These are phyloP conservation scores for Anodontia alba DNA, from an alignment of 2,888 invertebrate species.

Conservation along the genomic window DNA sequence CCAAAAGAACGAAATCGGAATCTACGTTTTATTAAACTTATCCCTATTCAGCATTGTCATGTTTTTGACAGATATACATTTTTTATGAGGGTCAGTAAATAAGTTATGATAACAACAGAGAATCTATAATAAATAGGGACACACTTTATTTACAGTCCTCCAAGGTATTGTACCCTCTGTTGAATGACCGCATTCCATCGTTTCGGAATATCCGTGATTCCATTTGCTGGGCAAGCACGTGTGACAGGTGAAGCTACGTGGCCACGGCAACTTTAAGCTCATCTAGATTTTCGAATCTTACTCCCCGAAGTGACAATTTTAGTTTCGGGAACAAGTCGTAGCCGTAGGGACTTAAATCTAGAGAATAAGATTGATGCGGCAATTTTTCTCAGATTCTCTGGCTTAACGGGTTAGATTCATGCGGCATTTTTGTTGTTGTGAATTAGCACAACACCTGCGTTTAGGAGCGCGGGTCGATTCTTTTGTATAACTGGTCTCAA, in stretches of 20 bases:
- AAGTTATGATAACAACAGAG: constrained; percentile 1
- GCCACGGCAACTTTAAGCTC: too few species aligned
- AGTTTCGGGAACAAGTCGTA: too few species aligned
- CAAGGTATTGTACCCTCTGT: not conserved
- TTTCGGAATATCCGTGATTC: not conserved
- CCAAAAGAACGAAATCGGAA: too few species aligned
- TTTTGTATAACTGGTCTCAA: not conserved
- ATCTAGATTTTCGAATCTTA: too few species aligned
- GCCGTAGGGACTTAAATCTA: not conserved
- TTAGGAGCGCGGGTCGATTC: not conserved
- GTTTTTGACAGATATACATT: too few species aligned
- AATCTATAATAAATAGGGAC: not conserved
- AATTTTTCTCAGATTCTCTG: not conserved
- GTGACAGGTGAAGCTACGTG: not conserved
- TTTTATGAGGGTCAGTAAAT: not conserved
- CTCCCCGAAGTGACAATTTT: too few species aligned
- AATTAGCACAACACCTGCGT: too few species aligned
- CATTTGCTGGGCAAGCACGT: not conserved
- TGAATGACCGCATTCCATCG: not conserved
- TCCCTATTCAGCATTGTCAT: too few species aligned
- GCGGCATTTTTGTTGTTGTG: too few species aligned
- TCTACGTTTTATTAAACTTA: too few species aligned
- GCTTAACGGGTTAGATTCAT: too few species aligned
- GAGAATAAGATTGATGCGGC: not conserved
- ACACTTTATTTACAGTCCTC: not conserved